Evolutionary conservation across 2,797 vertebrate genomes (phyloP).

Genomic region (Erpetoichthys calabaricus): DNA sequence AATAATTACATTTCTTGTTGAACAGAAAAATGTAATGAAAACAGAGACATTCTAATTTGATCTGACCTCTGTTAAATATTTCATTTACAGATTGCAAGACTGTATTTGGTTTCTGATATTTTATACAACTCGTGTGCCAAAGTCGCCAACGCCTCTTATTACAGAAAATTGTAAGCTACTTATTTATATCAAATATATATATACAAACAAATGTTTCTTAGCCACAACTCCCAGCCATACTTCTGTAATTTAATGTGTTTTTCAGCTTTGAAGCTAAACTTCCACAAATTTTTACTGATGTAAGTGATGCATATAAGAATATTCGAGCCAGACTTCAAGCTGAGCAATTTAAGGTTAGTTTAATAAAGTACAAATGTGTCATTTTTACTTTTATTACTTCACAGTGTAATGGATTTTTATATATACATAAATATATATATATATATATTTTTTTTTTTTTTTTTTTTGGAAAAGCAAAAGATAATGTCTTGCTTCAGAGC

Average conservation of each 20-base stretch:
- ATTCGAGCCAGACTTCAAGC: conserved; percentile 62
- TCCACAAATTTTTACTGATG: conserved; percentile 53
- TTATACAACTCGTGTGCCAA: conserved; percentile 66
- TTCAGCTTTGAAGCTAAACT: conserved; percentile 58
- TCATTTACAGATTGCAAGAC: conserved; percentile 43
- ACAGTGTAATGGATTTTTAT: not conserved
- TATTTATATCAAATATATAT: not conserved
- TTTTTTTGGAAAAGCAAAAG: conserved; percentile 44
- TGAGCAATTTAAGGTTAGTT: conserved; percentile 61
- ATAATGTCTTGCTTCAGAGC: conserved; percentile 58
- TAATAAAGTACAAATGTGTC: not conserved
- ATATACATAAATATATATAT: not conserved
- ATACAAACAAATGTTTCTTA: too few species aligned
- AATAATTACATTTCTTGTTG: too few species aligned
- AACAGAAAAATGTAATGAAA: too few species aligned
- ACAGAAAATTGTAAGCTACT: conserved; percentile 59
- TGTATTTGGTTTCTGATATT: conserved; percentile 62
- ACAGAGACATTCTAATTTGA: too few species aligned
- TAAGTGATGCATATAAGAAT: conserved; percentile 51
- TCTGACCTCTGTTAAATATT: not conserved
- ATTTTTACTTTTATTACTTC: not conserved
- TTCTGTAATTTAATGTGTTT: conserved; percentile 5
- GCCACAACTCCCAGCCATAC: too few species aligned
- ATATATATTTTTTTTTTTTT: not conserved
- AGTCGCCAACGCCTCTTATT: conserved; percentile 62